Base-by-base conservation (phyloP, 2,888 invertebrate genomes). In the Pyrrhosoma nymphula region DNA sequence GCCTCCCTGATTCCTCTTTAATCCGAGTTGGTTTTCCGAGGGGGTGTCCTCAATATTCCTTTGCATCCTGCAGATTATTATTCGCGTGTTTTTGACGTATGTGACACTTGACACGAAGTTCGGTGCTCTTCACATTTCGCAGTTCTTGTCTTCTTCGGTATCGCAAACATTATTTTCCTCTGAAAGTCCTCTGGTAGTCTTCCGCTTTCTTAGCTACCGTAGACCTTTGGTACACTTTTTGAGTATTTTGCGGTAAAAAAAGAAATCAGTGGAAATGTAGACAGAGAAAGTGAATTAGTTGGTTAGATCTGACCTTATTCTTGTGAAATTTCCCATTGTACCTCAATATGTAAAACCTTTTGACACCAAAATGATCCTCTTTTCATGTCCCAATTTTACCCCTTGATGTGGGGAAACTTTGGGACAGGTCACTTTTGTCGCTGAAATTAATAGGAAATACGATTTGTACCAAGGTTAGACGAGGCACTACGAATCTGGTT, bases 301-400 rank as follows among this genome's bases (percentile, higher is more conserved):
- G 69, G 69, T 69, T 69, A 69, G 69, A 69, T 26, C 69, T 69
- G 69, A 69, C 69, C 69, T 26, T 69, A 69, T 12, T 69, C 69
- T 26, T 69, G 69, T 69, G 69, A 69, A 69, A 69, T 69, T 20
- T 69, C 10, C 26, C 23, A 69, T 69, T 69, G 69, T 26, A 69
- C 69, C 10, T 69, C n/a, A 69, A 69, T 69, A 69, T 69, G 69
- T 26, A 14, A 69, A 69, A 69, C 69, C 0, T 69, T 69, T 69
- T 69, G 23, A 69, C 23, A 69, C 26, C n/a, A n/a, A 26, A 69
- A 69, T 69, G 69, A 69, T 69, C 69, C 69, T 69, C 23, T 69
- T 69, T 69, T 69, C 69, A 69, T 69, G n/a, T 69, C 69, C 69
- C 69, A 69, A 69, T 69, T 69, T 69, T n/a, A 69, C 69, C 69